Conservation (phyloP, 2,797 vertebrate species). For the Mormyrus proboscirostris region DNA sequence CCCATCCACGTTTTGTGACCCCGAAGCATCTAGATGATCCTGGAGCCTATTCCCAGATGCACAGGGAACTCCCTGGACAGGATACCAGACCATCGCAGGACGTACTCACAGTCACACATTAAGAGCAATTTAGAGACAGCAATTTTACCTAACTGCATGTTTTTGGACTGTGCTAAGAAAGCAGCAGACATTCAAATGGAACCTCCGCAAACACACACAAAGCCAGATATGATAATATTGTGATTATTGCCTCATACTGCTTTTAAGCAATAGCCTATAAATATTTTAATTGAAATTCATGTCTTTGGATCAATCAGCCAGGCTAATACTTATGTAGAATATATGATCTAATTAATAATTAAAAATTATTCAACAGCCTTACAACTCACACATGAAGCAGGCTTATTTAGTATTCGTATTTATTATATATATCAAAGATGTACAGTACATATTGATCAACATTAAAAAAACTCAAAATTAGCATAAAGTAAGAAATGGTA, state of each 20-base stretch:
- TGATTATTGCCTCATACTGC: neutral
- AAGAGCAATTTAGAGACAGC: neutral
- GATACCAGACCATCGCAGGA: neutral
- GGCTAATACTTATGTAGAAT: neutral
- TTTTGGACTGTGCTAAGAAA: neutral
- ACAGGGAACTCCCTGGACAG: neutral
- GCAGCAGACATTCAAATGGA: neutral
- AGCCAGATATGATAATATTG: neutral
- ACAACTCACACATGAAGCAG: neutral
- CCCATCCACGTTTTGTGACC: neutral
- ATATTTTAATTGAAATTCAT: neutral
- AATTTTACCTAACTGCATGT: neutral
- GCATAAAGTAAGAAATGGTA: constrained; percentile 24
- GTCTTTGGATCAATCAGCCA: neutral
- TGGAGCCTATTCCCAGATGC: neutral
- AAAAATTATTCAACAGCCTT: neutral
- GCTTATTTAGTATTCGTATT: constrained; percentile 39
- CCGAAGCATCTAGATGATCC: neutral
- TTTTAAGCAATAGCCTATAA: neutral
- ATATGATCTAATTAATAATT: neutral
- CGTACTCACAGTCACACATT: neutral
- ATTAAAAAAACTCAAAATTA: constrained; percentile 39
- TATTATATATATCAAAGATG: constrained; percentile 54
- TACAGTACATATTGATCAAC: constrained; percentile 46
- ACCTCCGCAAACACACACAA: neutral